phyloP scores from a whole-genome alignment of 2,797 vertebrate species.

The Enteromius afrohamiltoni region DNA sequence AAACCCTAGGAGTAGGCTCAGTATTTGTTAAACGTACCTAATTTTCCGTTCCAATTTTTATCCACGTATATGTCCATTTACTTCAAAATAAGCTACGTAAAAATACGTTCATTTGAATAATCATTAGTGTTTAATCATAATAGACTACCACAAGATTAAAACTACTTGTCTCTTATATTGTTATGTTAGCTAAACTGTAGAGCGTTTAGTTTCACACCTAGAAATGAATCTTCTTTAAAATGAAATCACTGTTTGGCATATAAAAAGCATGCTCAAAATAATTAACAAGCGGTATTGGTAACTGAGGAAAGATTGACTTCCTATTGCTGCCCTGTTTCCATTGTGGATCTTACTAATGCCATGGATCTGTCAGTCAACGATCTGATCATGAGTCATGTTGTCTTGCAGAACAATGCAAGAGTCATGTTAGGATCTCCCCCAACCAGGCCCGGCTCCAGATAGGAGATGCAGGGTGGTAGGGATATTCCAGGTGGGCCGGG shows the following conservation, averaged over 20 bases:
- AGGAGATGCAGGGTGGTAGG: too few species aligned
- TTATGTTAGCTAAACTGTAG: neutral
- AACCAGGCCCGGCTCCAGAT: slow-evolving; percentile 37
- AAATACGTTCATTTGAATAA: neutral
- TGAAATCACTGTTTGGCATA: neutral
- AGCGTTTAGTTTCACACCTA: neutral
- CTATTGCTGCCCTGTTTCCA: slow-evolving; percentile 29
- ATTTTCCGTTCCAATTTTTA: neutral
- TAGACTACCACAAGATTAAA: neutral
- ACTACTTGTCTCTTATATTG: neutral
- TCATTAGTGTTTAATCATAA: neutral
- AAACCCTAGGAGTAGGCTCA: neutral
- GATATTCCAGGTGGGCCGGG: too few species aligned
- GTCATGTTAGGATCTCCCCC: slow-evolving; percentile 81
- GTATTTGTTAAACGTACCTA: neutral
- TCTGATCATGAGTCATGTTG: slow-evolving; percentile 83
- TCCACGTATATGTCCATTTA: neutral
- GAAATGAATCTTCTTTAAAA: neutral
- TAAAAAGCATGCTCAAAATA: neutral
- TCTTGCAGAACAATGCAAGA: slow-evolving; percentile 84
- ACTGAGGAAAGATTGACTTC: slow-evolving; percentile 42
- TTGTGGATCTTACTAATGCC: slow-evolving; percentile 44
- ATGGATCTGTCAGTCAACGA: slow-evolving; percentile 86
- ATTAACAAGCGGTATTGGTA: slow-evolving; percentile 27
- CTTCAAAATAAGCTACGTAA: neutral